Base-by-base conservation (phyloP, 2,888 invertebrate species). In the Candidula unifasciata region DNA sequence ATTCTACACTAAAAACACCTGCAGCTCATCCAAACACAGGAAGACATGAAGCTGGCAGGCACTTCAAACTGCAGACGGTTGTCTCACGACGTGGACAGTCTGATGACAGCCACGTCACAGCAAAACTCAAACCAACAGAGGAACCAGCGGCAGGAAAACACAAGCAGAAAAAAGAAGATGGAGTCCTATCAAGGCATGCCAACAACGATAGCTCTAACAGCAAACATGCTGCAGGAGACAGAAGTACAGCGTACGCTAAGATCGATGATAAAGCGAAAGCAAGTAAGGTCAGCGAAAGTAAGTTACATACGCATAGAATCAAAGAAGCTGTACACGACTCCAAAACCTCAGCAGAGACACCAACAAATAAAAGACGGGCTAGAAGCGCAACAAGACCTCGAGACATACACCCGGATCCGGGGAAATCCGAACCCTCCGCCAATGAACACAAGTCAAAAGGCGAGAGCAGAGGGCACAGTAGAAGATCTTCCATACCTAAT, bases 121-220 rank as follows among this genome's bases (percentile, higher is more conserved):
- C 69, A 37, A 73, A 64, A 27, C 54, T 35, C 24, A 80, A 33
- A 21, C 71, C 54, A 33, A 10, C 82, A 54, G 10, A 74, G 18
- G 82, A 74, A 2, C n/a, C 33, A 37, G 57, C 24, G n/a, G 2
- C 82, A 30, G 60, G 68, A 10, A 44, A 74, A 54, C 44, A 82
- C 87, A 60, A 83, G 80, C 73, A 83, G 87, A 64, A 87, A 86
- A 80, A 87, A 89, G 83, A 84, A 82, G 35, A 86, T 83, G 68
- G 69, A 80, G 57, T 83, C 60, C 44, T 73, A 81, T 35, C 86
- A 80, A 81, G 84, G 73, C 74, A 80, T 74, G 3, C 87, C 87
- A n/a, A 85, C 85, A 35, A 87, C 84, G 60, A 77, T 84, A n/a
- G 60, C 84, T 24, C 81, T 87, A 57, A 37, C 30, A 57, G 35